These are phyloP conservation scores for Leptestheria dahalacensis DNA, from an alignment of 1,140 invertebrate genomes.

Conservation along the genomic window DNA sequence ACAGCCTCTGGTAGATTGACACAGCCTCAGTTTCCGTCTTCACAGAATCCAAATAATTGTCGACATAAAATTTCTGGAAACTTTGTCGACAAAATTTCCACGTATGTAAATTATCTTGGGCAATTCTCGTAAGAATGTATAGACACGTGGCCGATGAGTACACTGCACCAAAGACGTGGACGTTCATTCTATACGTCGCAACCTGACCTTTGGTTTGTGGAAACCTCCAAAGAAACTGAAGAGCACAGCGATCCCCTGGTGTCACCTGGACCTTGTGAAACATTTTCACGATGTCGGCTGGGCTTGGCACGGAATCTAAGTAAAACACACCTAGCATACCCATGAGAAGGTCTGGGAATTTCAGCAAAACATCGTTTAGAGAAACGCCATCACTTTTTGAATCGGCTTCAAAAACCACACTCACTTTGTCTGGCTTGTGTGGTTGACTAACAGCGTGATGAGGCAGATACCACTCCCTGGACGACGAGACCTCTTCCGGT, in stretches of 20 bases:
- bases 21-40: constrained; percentile 16
- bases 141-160: constrained; percentile 18
- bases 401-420: constrained; percentile 19
- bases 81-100: not conserved
- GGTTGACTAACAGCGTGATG: constrained; percentile 16
- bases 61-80: constrained; percentile 18
- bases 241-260: constrained; percentile 13
- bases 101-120: constrained; percentile 3
- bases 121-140: constrained; percentile 13
- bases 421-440: constrained; percentile 16
- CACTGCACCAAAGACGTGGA: constrained; percentile 19
- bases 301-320: constrained; percentile 18
- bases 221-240: constrained; percentile 20
- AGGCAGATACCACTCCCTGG: constrained; percentile 17
- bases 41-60: constrained; percentile 16
- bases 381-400: constrained; percentile 7
- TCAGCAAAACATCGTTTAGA: constrained; percentile 16
- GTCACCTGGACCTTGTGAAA: constrained; percentile 14
- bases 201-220: not conserved
- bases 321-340: constrained; percentile 14
- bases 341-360: constrained; percentile 15
- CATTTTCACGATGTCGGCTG: constrained; percentile 17
- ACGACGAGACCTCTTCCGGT: no score
- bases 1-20: not conserved
- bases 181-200: constrained; percentile 16